Conservation (phyloP, 2,888 invertebrate species). For the Chaitophorus viminalis region DNA sequence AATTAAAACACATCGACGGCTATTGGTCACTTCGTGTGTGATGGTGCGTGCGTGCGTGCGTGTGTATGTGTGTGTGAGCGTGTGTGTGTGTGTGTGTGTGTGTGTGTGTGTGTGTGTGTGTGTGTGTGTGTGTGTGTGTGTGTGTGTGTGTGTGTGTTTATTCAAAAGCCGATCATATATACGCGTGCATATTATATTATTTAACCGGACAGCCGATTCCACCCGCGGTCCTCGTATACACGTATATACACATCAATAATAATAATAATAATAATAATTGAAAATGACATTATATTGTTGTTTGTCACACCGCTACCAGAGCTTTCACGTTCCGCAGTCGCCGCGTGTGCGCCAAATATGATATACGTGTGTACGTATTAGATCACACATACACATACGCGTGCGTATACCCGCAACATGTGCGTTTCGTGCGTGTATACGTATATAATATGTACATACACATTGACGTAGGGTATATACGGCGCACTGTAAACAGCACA, state of each 20-base stretch:
- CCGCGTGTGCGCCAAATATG: too few species aligned
- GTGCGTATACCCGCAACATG: neutral
- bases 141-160: neutral
- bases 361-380: too few species aligned
- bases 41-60: neutral
- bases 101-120: neutral
- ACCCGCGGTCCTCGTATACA: neutral
- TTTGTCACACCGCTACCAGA: constrained; percentile 3
- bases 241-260: constrained; percentile 40
- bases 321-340: neutral
- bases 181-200: constrained; percentile 18
- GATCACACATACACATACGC: neutral
- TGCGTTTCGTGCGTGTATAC: too few species aligned
- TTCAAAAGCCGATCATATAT: constrained; percentile 32
- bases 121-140: too few species aligned
- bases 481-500: neutral
- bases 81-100: neutral
- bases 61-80: neutral
- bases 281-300: constrained; percentile 53
- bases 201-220: constrained; percentile 3
- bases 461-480: neutral
- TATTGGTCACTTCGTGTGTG: neutral
- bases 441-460: too few species aligned
- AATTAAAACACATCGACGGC: constrained; percentile 10
- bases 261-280: constrained; percentile 44